Percentiles rank a stretch among this genome's conserved stretches.
phyloP scores from a whole-genome alignment of 2,113 vertebrate species.

The Suncus etruscus region DNA sequence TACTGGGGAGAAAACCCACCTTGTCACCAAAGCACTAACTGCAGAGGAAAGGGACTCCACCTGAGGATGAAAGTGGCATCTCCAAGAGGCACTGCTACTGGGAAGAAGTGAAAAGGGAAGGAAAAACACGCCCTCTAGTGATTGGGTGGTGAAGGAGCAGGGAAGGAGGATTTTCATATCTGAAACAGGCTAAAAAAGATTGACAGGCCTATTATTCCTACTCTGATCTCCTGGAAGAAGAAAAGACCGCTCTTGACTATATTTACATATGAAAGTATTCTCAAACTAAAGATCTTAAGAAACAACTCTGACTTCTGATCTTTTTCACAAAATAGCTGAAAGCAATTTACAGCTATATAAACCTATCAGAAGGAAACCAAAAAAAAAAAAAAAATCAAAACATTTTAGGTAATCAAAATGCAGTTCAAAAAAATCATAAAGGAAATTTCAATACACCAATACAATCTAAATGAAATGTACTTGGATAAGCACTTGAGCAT shows the following conservation, averaged over 20 bases:
- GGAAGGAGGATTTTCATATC: background rate
- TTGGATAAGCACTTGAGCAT: slow-evolving; percentile 18
- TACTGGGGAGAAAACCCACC: too few relatives aligned
- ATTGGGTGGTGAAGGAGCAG: too few relatives aligned
- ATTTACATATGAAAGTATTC: slow-evolving; percentile 5
- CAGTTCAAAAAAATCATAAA: slow-evolving; percentile 14
- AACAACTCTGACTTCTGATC: background rate
- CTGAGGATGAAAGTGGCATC: too few relatives aligned
- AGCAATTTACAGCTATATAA: slow-evolving; percentile 13
- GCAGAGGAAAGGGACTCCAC: too few relatives aligned
- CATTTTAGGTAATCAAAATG: slow-evolving; percentile 54
- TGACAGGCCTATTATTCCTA: background rate
- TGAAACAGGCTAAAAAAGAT: too few relatives aligned
- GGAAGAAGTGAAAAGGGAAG: too few relatives aligned
- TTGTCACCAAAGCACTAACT: too few relatives aligned
- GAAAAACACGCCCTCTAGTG: too few relatives aligned
- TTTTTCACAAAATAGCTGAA: slow-evolving; percentile 20
- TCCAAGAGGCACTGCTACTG: too few relatives aligned
- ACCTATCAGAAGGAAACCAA: slow-evolving; percentile 28
- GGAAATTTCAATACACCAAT: slow-evolving; percentile 28
- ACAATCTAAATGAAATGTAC: slow-evolving; percentile 30
- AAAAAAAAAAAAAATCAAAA: slow-evolving; percentile 39
- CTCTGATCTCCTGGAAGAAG: background rate
- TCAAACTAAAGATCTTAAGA: background rate
- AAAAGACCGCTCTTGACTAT: background rate